Conservation (phyloP, 2,888 invertebrate species). For the Apotomis turbidana region DNA sequence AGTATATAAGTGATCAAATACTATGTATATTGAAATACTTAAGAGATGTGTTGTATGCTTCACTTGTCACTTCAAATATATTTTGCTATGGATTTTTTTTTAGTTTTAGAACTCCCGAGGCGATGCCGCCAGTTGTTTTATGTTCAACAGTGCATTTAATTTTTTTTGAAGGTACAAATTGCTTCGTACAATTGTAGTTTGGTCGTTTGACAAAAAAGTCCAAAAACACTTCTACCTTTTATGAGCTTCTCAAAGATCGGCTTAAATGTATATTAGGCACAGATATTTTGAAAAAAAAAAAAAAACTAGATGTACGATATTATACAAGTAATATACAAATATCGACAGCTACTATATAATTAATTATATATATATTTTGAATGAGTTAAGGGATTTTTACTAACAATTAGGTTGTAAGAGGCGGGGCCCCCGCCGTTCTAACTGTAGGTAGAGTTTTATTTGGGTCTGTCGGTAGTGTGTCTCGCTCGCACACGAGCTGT, state of each 20-base stretch:
- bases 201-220: conserved; percentile 62
- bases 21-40: conserved; percentile 71
- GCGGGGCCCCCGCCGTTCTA: conserved; percentile 53
- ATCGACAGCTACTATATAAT: conserved; percentile 72
- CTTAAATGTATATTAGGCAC: conserved; percentile 82
- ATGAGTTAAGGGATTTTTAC: conserved; percentile 83
- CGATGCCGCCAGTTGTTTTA: conserved; percentile 21
- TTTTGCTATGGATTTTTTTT: conserved; percentile 41
- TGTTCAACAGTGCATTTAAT: conserved; percentile 55
- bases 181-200: conserved; percentile 53
- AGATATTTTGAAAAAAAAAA: conserved; percentile 71
- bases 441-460: conserved; percentile 63
- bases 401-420: conserved; percentile 79
- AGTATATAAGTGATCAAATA: conserved; percentile 63
- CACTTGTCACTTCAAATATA: conserved; percentile 45
- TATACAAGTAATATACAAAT: conserved; percentile 76
- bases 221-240: conserved; percentile 67
- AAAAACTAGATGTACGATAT: conserved; percentile 72
- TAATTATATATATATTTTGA: conserved; percentile 80
- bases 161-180: conserved; percentile 57
- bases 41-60: conserved; percentile 60
- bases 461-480: conserved; percentile 51
- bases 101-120: conserved; percentile 28
- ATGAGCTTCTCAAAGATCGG: conserved; percentile 79
- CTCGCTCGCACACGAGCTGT: conserved; percentile 53